Evolutionary conservation across 2,113 vertebrate genomes (phyloP).

Genomic region (Chloropsis hardwickii): DNA sequence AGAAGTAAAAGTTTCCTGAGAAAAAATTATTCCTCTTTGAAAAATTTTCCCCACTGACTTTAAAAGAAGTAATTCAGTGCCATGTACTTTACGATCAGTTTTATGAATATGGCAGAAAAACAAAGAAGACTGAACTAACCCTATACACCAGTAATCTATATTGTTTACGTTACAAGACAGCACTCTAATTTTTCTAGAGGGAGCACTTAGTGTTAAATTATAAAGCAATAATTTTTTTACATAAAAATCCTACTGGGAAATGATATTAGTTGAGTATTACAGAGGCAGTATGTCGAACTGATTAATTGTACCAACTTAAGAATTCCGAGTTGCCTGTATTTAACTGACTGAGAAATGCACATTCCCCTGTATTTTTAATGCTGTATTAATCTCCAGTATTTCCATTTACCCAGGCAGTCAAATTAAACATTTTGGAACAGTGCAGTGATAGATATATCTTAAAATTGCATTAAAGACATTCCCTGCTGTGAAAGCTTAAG

Average conservation of each 20-base stretch:
- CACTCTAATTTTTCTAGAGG: slow-evolving; percentile 50
- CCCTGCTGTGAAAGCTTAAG: not conserved
- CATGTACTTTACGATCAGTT: not conserved
- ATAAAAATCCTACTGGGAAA: slow-evolving; percentile 57
- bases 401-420: slow-evolving; percentile 23
- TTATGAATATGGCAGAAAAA: slow-evolving; percentile 4
- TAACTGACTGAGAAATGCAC: slow-evolving; percentile 25
- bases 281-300: slow-evolving; percentile 46
- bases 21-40: not conserved
- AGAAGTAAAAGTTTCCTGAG: not conserved
- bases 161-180: slow-evolving; percentile 16
- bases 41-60: not conserved
- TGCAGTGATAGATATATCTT: slow-evolving; percentile 5
- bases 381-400: slow-evolving; percentile 36
- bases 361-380: slow-evolving; percentile 58
- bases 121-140: not conserved
- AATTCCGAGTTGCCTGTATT: slow-evolving; percentile 55
- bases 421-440: slow-evolving; percentile 59
- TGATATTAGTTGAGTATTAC: not conserved
- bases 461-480: not conserved
- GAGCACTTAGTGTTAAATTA: slow-evolving; percentile 40
- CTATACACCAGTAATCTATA: not conserved
- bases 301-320: slow-evolving; percentile 49
- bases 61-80: not conserved
- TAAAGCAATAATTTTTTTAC: slow-evolving; percentile 46